Conservation (phyloP, 1,140 invertebrate species). For the Maniola jurtina region DNA sequence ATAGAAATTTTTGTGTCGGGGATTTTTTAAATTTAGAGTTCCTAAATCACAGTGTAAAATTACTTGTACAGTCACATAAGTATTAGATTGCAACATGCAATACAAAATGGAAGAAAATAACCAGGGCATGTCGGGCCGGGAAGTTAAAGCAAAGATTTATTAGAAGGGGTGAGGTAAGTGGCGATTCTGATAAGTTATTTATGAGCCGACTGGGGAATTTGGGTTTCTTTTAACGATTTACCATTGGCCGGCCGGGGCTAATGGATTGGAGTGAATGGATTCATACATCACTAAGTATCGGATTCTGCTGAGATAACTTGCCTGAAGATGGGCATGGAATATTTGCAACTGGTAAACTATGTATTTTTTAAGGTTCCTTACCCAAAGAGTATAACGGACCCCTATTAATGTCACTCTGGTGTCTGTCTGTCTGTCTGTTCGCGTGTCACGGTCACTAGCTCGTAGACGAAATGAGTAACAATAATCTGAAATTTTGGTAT, state of each 20-base stretch:
- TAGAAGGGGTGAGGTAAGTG: constrained; percentile 24
- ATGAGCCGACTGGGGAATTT: constrained; percentile 13
- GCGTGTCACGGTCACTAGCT: too few relatives aligned
- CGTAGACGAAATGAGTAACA: too few relatives aligned
- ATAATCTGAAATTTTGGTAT: too few relatives aligned
- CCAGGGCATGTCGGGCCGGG: not conserved
- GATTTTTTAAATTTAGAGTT: too few relatives aligned
- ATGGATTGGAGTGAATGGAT: constrained; percentile 14
- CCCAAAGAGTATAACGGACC: too few relatives aligned
- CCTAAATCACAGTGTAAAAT: not conserved
- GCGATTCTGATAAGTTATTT: constrained; percentile 24
- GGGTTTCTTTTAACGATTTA: constrained; percentile 21
- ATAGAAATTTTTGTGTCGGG: too few relatives aligned
- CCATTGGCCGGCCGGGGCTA: constrained; percentile 5
- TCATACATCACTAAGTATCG: not conserved
- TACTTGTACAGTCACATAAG: not conserved
- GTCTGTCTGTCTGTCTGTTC: too few relatives aligned
- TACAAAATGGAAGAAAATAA: not conserved
- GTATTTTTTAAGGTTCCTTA: too few relatives aligned
- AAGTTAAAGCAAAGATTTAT: constrained; percentile 21
- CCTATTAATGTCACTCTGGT: too few relatives aligned
- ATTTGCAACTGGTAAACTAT: too few relatives aligned
- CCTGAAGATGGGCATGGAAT: too few relatives aligned
- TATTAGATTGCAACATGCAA: not conserved
- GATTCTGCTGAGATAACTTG: not conserved